phyloP scores from a whole-genome alignment of 2,888 invertebrate species.

The Ormyrus labotus region DNA sequence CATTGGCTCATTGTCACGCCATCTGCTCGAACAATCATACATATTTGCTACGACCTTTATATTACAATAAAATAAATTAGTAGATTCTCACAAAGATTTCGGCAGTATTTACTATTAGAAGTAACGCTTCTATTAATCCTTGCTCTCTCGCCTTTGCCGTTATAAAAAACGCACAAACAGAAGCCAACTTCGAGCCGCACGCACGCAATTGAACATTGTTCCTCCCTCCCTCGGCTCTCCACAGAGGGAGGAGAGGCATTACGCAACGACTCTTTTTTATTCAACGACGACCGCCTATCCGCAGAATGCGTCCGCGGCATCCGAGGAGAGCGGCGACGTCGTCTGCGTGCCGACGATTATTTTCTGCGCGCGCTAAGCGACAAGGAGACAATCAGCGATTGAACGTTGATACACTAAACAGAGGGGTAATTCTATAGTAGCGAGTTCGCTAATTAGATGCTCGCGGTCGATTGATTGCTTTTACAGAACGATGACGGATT shows the following conservation, averaged over 20 bases:
- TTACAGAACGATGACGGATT: not conserved
- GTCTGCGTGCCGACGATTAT: not conserved
- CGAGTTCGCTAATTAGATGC: not conserved
- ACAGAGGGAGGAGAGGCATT: not conserved
- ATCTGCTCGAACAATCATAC: too few species aligned
- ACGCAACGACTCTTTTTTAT: conserved; percentile 3
- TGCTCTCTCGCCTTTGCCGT: not conserved
- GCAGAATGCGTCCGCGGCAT: conserved; percentile 8
- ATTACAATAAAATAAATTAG: too few species aligned
- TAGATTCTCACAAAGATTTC: too few species aligned
- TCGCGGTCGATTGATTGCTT: not conserved
- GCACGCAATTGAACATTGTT: conserved; percentile 21
- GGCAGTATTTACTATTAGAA: too few species aligned
- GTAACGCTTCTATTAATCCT: too few species aligned
- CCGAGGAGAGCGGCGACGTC: not conserved
- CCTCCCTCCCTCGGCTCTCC: not conserved
- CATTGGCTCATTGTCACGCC: too few species aligned
- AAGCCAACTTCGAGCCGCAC: not conserved
- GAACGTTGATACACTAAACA: conserved; percentile 1
- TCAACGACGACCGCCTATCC: conserved; percentile 21
- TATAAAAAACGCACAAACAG: not conserved
- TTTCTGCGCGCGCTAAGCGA: not conserved
- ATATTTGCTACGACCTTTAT: too few species aligned
- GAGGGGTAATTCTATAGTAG: too few species aligned
- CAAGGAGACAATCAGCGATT: not conserved